A percentile compares a stretch with the other conserved stretches of the same genome.
Conservation (phyloP, 2,797 vertebrate species). For the Acipenser oxyrinchus region DNA sequence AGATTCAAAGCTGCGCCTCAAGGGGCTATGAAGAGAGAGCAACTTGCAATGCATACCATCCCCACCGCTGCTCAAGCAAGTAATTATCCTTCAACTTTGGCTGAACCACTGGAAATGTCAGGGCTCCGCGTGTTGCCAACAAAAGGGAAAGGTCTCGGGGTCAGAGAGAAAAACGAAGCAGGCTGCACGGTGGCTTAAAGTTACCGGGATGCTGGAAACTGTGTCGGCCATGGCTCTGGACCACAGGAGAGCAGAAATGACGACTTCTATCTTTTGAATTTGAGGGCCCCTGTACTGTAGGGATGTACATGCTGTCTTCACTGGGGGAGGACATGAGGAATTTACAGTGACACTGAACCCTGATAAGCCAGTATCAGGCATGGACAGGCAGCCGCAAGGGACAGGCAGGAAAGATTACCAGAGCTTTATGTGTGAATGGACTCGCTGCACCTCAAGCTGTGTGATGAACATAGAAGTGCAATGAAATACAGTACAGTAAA, state of each 20-base stretch:
- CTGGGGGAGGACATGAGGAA: too few relatives aligned
- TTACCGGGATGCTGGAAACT: background rate
- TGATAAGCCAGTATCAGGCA: constrained; percentile 19
- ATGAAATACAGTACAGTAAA: too few relatives aligned
- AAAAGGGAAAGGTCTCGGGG: constrained; percentile 45
- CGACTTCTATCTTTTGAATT: too few relatives aligned
- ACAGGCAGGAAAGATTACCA: constrained; percentile 10
- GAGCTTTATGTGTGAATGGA: constrained; percentile 1
- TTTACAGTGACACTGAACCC: constrained; percentile 21
- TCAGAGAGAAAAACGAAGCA: constrained; percentile 34
- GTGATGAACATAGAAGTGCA: too few relatives aligned
- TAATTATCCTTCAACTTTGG: constrained; percentile 61
- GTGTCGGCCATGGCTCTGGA: too few relatives aligned
- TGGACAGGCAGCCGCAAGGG: constrained; percentile 5
- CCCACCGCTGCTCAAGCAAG: constrained; percentile 41
- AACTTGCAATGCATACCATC: constrained; percentile 38
- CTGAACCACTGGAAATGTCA: constrained; percentile 57
- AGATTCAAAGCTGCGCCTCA: constrained; percentile 49
- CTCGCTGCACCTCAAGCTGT: too few relatives aligned
- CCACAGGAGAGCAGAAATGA: too few relatives aligned
- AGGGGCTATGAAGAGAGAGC: constrained; percentile 29
- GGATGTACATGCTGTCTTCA: too few relatives aligned
- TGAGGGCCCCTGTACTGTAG: too few relatives aligned
- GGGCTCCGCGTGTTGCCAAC: constrained; percentile 49
- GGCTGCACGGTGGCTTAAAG: background rate